Conservation (phyloP, 1,140 invertebrate species). For the Aphis craccivora region DNA sequence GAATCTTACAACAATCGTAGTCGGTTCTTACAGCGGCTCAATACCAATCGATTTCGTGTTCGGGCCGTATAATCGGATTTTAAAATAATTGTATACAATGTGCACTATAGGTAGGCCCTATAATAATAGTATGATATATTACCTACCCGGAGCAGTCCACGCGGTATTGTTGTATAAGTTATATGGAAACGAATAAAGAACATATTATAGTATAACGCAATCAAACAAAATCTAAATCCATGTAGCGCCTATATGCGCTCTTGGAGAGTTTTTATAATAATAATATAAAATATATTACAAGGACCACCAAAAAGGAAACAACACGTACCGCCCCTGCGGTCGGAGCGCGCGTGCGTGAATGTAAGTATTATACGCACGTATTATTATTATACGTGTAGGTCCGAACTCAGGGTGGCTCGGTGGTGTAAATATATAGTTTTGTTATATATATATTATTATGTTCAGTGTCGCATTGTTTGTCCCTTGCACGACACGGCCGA, state of each 20-base stretch:
- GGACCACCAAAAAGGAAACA: neutral
- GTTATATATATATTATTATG: neutral
- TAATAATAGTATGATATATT: neutral
- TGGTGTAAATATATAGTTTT: neutral
- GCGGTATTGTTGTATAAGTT: neutral
- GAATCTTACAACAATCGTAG: neutral
- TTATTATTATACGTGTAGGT: neutral
- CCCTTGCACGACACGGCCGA: neutral
- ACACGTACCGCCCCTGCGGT: neutral
- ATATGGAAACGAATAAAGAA: neutral
- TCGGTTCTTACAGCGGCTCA: neutral
- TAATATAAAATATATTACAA: neutral
- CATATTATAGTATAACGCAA: slow-evolving; percentile 12
- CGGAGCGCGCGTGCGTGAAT: neutral
- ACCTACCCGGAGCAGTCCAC: neutral
- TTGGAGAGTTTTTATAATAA: neutral
- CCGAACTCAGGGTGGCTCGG: neutral
- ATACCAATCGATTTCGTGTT: neutral
- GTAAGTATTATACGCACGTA: neutral
- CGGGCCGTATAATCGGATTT: neutral
- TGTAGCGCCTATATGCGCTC: neutral
- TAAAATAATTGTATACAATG: neutral
- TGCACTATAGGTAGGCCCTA: neutral
- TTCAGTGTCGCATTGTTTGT: slow-evolving; percentile 6
- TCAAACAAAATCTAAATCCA: neutral